Evolutionary conservation across 2,888 invertebrate genomes (phyloP).

Genomic region (Ophion ellenae): DNA sequence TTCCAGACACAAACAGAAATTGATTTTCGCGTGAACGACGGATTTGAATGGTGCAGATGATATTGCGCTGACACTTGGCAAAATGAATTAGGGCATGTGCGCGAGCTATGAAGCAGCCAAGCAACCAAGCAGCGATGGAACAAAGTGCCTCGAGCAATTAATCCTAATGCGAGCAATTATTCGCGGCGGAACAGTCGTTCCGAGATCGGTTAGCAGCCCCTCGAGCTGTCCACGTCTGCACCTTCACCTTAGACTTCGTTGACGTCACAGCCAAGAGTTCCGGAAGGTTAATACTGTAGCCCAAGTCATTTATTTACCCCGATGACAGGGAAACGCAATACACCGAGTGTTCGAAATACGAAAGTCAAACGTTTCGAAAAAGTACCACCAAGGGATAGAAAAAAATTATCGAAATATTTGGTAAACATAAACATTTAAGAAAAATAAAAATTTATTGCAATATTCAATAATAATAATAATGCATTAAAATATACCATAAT

Average conservation of each 20-base stretch:
- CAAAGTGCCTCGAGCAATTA: conserved; percentile 52
- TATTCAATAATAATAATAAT: not conserved
- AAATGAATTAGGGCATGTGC: conserved; percentile 28
- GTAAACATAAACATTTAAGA: not conserved
- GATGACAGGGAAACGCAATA: conserved; percentile 18
- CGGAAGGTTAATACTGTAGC: conserved; percentile 5
- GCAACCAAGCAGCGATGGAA: conserved; percentile 22
- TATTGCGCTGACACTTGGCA: not conserved
- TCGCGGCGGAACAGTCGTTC: conserved; percentile 50
- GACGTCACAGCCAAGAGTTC: conserved; percentile 34
- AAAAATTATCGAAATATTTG: not conserved
- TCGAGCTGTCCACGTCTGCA: conserved; percentile 47
- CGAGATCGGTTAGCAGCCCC: conserved; percentile 38
- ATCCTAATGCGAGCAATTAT: conserved; percentile 61
- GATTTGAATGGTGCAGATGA: not conserved
- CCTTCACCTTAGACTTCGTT: conserved; percentile 35
- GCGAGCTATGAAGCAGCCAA: conserved; percentile 5
- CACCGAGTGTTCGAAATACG: not conserved
- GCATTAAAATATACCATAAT: too few relatives aligned
- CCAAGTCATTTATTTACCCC: conserved; percentile 49
- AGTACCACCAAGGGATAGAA: not conserved
- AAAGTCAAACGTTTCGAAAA: not conserved
- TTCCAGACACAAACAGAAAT: not conserved
- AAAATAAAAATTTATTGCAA: not conserved
- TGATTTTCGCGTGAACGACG: not conserved